These are phyloP conservation scores for Chionoecetes opilio DNA, from an alignment of 1,140 invertebrate genomes.

Conservation along the genomic window DNA sequence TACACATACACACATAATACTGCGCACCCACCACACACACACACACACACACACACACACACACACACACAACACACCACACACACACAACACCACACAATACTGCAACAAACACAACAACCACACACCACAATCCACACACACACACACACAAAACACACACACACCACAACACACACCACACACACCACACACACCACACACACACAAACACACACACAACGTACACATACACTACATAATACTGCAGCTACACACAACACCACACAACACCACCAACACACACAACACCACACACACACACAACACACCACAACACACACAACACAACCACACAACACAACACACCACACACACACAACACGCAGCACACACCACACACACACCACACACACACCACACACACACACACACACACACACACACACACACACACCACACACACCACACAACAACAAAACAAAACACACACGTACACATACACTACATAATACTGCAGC, in stretches of 20 bases:
- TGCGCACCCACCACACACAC: too few species aligned
- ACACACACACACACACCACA: neutral
- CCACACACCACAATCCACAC: neutral
- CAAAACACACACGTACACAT: too few species aligned
- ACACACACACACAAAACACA: neutral
- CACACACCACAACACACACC: neutral
- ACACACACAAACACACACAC: conserved; percentile 4
- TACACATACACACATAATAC: too few species aligned
- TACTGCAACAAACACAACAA: too few species aligned
- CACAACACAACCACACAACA: neutral
- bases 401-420: conserved; percentile 6
- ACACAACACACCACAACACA: neutral
- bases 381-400: conserved; percentile 16
- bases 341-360: neutral
- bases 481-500: too few species aligned
- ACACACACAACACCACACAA: neutral
- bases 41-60: neutral
- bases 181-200: conserved; percentile 3
- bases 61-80: neutral
- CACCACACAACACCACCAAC: neutral
- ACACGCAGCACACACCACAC: conserved; percentile 6
- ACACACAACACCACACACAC: neutral
- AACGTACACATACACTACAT: too few species aligned
- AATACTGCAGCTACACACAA: too few species aligned
- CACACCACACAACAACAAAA: too few species aligned